Evolutionary conservation across 2,113 vertebrate genomes (phyloP), one percentile per base, ranked within the genome.

Genomic region (Heterochromis multidens): DNA sequence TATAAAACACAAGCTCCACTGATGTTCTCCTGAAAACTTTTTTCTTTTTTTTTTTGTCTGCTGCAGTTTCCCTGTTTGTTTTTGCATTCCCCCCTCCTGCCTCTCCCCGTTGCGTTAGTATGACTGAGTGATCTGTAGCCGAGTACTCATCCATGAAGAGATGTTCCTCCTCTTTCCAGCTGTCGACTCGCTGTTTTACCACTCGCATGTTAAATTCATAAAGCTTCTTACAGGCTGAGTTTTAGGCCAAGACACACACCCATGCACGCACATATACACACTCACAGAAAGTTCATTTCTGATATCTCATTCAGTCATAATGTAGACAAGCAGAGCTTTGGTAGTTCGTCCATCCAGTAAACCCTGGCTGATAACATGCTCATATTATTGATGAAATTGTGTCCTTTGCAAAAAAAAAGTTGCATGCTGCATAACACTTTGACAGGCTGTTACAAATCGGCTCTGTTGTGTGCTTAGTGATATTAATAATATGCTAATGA

Each of bases 141-240:
- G 83, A 88, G 77, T 89, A 88, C 87, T 93, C 92, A 91, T 86
- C 92, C 91, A 81, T 88, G 89, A 94, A 92, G 90, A 88, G 84
- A 91, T 84, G 86, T 87, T 90, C 82, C 77, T 91, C 89, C 85
- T 91, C 87, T 91, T 87, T 92, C 91, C 84, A 93, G 88, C 86
- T 90, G 87, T 80, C 83, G 29, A 77, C 79, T 88, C 13, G 78
- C 87, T 83, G 70, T 80, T 87, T 92, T 79, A 87, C 84, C 86
- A 27, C 81, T 81, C 33, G 16, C 85, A 92, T 95, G 91, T 91
- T 86, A 88, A 88, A 92, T 94, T 93, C 88, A 88, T 88, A 88
- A 89, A 90, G 76, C 84, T 19, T 84, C 78, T 85, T 62, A 74
- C 65, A 79, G 35, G 62, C 83, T 58, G 63, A 92, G 74, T 90